Evolutionary conservation across 2,888 invertebrate species (phyloP).

Genomic region (Micoletzkya japonica): DNA sequence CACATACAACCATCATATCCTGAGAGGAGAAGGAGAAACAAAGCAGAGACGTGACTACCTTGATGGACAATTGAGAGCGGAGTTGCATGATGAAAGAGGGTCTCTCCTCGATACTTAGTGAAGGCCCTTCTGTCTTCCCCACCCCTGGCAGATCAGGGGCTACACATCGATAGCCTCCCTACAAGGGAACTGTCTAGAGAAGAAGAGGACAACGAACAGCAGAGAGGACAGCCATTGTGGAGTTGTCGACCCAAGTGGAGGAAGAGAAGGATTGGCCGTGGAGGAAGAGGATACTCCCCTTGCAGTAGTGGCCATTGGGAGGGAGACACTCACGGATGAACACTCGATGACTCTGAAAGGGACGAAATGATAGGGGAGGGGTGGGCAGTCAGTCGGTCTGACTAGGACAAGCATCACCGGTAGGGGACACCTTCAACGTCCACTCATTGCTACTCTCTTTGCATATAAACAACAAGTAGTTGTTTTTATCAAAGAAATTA

Average conservation of each 20-base stretch:
- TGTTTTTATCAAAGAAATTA: too few species aligned
- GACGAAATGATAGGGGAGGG: too few species aligned
- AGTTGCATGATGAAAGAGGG: conserved; percentile 17
- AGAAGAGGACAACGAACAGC: conserved; percentile 1
- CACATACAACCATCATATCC: conserved; percentile 39
- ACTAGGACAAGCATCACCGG: too few species aligned
- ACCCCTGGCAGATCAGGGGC: conserved; percentile 45
- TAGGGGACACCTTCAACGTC: too few species aligned
- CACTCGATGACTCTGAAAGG: conserved; percentile 29
- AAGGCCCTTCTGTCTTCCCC: conserved; percentile 20
- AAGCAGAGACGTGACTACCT: neutral
- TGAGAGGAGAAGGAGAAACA: neutral
- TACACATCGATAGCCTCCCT: conserved; percentile 45
- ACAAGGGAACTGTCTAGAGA: conserved; percentile 29
- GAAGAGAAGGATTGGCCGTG: conserved; percentile 49
- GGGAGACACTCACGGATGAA: conserved; percentile 45
- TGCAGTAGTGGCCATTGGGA: conserved; percentile 43
- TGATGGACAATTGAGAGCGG: neutral
- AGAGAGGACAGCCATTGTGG: conserved; percentile 23
- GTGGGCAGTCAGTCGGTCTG: too few species aligned
- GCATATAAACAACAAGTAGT: too few species aligned
- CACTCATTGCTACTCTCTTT: too few species aligned
- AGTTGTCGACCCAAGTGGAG: conserved; percentile 43
- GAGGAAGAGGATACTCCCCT: conserved; percentile 41
- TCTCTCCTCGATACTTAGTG: conserved; percentile 8